Percentiles rank a stretch among this genome's conserved stretches.
Evolutionary conservation across 2,888 invertebrate species (phyloP).

Genomic region (Drosophila prostipennis): DNA sequence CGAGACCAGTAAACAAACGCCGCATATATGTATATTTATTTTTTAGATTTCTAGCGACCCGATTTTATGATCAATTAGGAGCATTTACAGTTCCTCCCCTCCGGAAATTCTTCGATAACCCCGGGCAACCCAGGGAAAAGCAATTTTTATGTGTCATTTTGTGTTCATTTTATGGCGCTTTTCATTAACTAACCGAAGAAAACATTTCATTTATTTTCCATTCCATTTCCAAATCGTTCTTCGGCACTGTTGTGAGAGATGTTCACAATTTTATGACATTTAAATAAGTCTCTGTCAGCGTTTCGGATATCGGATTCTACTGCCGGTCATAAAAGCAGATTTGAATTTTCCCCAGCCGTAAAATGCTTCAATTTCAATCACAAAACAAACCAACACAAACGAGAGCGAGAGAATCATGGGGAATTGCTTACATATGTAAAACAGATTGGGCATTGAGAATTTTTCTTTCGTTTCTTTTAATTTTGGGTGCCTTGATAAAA

Average conservation of each 20-base stretch:
- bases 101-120: conserved; percentile 54
- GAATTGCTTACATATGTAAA: conserved; percentile 55
- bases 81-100: conserved; percentile 63
- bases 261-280: conserved; percentile 69
- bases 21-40: conserved; percentile 5
- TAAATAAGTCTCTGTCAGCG: conserved; percentile 72
- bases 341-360: conserved; percentile 49
- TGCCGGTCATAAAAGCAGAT: conserved; percentile 50
- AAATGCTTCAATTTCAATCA: conserved; percentile 56
- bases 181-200: conserved; percentile 70
- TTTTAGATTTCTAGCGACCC: conserved; percentile 30
- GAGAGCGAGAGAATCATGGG: background rate
- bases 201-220: conserved; percentile 61
- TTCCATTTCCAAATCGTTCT: conserved; percentile 34
- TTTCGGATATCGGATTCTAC: conserved; percentile 68
- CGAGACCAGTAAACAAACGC: conserved; percentile 37
- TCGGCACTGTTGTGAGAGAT: conserved; percentile 59
- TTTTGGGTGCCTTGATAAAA: conserved; percentile 56
- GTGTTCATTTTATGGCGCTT: conserved; percentile 66
- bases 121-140: conserved; percentile 16
- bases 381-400: conserved; percentile 29
- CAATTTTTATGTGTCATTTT: conserved; percentile 61
- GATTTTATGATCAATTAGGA: conserved; percentile 75
- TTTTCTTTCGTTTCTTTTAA: conserved; percentile 2
- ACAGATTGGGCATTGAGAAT: conserved; percentile 55